Percentiles rank a stretch among this genome's conserved stretches.
Evolutionary conservation across 2,113 vertebrate species (phyloP).

Genomic region (Hemiprocne comata): DNA sequence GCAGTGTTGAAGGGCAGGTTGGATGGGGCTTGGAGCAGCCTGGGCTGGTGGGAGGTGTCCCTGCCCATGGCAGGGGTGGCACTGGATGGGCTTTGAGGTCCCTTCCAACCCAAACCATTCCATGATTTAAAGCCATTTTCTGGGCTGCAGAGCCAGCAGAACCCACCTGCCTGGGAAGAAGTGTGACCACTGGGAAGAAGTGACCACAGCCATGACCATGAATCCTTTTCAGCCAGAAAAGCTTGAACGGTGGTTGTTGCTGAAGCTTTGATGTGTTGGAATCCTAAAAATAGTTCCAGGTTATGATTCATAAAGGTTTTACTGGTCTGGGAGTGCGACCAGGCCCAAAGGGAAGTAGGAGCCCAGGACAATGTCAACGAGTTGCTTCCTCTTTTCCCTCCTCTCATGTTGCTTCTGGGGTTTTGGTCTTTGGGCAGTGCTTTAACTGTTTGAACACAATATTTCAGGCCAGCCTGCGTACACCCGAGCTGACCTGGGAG

Average conservation of each 20-base stretch:
- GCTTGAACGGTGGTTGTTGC: rapidly evolving
- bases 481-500: constrained; percentile 97
- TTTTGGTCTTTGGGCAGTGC: rapidly evolving
- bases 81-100: too few species aligned
- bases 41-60: too few species aligned
- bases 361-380: rapidly evolving
- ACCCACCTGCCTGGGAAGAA: too few species aligned
- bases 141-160: background rate
- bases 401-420: rapidly evolving
- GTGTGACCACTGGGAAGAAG: background rate
- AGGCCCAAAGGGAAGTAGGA: background rate
- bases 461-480: constrained; percentile 91
- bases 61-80: too few species aligned
- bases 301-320: background rate
- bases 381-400: background rate
- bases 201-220: rapidly evolving
- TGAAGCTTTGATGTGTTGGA: background rate
- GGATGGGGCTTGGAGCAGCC: too few species aligned
- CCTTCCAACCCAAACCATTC: too few species aligned
- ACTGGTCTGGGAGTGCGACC: rapidly evolving
- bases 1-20: too few species aligned
- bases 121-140: background rate
- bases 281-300: background rate
- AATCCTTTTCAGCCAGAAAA: background rate
- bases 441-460: rapidly evolving